Percentiles rank a stretch among this genome's conserved stretches.
Evolutionary conservation across 2,888 invertebrate genomes (phyloP).

Genomic region (Fragum sueziense): DNA sequence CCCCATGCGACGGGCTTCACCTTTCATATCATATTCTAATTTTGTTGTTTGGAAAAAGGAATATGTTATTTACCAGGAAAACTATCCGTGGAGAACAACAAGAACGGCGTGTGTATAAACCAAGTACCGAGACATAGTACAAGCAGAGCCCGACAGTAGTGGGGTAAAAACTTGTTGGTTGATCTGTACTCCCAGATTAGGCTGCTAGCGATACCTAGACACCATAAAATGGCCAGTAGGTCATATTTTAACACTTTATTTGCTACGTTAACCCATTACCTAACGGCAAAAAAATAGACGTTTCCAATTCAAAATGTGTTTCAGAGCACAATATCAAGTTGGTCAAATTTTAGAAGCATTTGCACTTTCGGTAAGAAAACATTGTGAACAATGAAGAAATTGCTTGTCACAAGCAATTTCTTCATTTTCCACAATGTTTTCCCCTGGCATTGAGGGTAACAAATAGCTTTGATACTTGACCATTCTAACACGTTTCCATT

Average conservation of each 20-base stretch:
- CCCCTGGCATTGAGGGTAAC: not conserved
- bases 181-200: conserved; percentile 24
- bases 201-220: not conserved
- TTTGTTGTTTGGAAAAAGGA: no score
- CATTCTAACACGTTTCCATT: no score
- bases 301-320: no score
- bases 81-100: conserved; percentile 1
- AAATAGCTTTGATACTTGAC: no score
- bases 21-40: no score
- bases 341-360: no score
- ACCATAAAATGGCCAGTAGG: conserved; percentile 25
- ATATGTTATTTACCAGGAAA: not conserved
- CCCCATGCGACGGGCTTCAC: no score
- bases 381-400: not conserved
- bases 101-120: conserved; percentile 27
- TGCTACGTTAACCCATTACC: not conserved
- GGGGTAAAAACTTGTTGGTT: conserved; percentile 19
- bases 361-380: no score
- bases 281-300: no score
- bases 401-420: not conserved
- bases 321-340: no score
- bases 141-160: not conserved
- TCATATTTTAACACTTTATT: no score
- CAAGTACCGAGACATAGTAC: conserved; percentile 15
- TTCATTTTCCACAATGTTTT: no score